phyloP scores from a whole-genome alignment of 2,113 vertebrate genomes.

The Rostratula benghalensis region DNA sequence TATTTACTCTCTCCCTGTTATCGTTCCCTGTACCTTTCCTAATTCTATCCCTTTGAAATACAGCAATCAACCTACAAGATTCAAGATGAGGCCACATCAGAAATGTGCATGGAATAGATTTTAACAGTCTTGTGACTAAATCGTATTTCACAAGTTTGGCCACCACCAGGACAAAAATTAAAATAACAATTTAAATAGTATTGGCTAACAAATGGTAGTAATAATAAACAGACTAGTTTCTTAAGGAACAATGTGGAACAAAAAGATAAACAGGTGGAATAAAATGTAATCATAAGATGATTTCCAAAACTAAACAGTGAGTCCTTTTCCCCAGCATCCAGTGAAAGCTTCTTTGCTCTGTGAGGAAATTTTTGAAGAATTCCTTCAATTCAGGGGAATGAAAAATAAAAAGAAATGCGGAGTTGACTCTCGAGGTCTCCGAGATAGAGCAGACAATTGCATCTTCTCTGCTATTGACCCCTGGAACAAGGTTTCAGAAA shows the following conservation, averaged over 20 bases:
- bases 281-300: background rate
- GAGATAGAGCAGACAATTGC: constrained; percentile 24
- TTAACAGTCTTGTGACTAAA: background rate
- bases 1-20: background rate
- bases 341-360: background rate
- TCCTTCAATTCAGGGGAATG: constrained; percentile 12
- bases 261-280: background rate
- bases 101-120: background rate
- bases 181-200: background rate
- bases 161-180: background rate
- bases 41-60: background rate
- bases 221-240: background rate
- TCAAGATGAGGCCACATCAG: background rate
- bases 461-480: constrained; percentile 38
- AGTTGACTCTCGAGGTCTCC: background rate
- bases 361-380: background rate
- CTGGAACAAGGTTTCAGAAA: constrained; percentile 41
- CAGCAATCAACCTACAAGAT: background rate
- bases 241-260: background rate
- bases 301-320: background rate
- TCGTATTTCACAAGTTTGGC: background rate
- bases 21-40: background rate
- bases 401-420: constrained; percentile 30
- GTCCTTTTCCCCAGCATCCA: background rate
- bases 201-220: background rate